These are phyloP conservation scores for Corythoichthys intestinalis DNA, from an alignment of 2,113 vertebrate species.

Conservation along the genomic window DNA sequence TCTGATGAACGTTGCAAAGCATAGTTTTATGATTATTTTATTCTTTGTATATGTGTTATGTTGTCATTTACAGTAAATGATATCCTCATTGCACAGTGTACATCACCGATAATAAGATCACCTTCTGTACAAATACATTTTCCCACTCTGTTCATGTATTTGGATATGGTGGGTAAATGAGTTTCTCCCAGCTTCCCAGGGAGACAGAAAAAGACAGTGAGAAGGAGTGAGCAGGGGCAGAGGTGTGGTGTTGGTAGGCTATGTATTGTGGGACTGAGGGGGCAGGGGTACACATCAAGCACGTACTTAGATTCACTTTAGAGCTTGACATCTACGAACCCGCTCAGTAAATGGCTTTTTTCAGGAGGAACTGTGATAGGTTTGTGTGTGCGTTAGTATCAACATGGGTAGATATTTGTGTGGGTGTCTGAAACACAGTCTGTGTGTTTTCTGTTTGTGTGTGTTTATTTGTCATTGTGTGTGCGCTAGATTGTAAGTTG, in stretches of 20 bases:
- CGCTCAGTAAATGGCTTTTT: conserved; percentile 77
- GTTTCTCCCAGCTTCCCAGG: conserved; percentile 64
- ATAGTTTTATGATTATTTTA: conserved; percentile 58
- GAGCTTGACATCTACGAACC: conserved; percentile 67
- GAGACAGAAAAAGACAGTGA: conserved; percentile 47
- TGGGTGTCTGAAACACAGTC: conserved; percentile 20
- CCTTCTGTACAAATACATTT: conserved; percentile 74
- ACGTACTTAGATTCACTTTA: conserved; percentile 71
- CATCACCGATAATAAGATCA: conserved; percentile 70
- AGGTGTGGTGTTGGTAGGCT: background rate
- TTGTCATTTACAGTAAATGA: conserved; percentile 65
- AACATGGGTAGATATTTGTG: conserved; percentile 38
- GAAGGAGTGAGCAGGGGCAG: conserved; percentile 25
- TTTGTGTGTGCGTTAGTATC: conserved; percentile 51
- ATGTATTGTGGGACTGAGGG: conserved; percentile 2
- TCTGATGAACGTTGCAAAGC: conserved; percentile 63
- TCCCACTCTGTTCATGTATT: conserved; percentile 67
- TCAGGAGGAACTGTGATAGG: conserved; percentile 51
- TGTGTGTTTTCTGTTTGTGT: conserved; percentile 33
- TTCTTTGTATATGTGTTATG: conserved; percentile 60
- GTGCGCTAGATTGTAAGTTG: conserved; percentile 10
- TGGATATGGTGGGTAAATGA: conserved; percentile 77
- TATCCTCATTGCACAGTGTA: conserved; percentile 73
- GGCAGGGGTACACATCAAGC: conserved; percentile 71
- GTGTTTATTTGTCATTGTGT: conserved; percentile 17